Percentiles rank a stretch among this genome's conserved stretches.
Evolutionary conservation across 2,888 invertebrate species (phyloP).

Genomic region (Meandrusa payeni): DNA sequence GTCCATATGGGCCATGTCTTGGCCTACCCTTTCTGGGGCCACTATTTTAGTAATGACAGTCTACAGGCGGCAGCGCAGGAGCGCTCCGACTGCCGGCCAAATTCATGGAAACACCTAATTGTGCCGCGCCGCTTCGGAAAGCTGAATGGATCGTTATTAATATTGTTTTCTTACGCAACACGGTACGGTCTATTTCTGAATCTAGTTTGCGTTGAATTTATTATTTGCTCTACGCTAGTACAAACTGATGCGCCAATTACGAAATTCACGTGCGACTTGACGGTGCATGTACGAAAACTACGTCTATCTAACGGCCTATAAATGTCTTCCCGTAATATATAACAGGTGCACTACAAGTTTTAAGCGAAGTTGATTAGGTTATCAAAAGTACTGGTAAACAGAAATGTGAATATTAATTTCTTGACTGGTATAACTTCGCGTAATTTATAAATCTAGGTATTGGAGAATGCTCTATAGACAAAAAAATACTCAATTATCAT

Average conservation of each 20-base stretch:
- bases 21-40: slow-evolving; percentile 74
- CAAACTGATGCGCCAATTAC: slow-evolving; percentile 18
- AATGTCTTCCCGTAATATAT: background rate
- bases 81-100: slow-evolving; percentile 27
- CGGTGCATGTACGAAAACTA: background rate
- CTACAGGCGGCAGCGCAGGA: slow-evolving; percentile 60
- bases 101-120: slow-evolving; percentile 72
- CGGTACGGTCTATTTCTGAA: slow-evolving; percentile 21
- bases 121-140: slow-evolving; percentile 43
- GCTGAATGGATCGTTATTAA: slow-evolving; percentile 51
- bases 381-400: no score
- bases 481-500: no score
- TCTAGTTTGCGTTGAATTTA: slow-evolving; percentile 20
- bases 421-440: no score
- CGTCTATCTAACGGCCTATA: background rate
- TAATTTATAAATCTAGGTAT: no score
- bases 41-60: slow-evolving; percentile 79
- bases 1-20: slow-evolving; percentile 72
- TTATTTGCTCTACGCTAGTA: slow-evolving; percentile 21
- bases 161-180: slow-evolving; percentile 35
- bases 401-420: no score
- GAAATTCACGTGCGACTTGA: slow-evolving; percentile 4
- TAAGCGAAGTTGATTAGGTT: no score
- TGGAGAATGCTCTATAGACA: no score
- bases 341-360: background rate